Evolutionary conservation across 1,140 invertebrate genomes (phyloP), one percentile per base, ranked within the genome.

Genomic region (Bombus confusus): DNA sequence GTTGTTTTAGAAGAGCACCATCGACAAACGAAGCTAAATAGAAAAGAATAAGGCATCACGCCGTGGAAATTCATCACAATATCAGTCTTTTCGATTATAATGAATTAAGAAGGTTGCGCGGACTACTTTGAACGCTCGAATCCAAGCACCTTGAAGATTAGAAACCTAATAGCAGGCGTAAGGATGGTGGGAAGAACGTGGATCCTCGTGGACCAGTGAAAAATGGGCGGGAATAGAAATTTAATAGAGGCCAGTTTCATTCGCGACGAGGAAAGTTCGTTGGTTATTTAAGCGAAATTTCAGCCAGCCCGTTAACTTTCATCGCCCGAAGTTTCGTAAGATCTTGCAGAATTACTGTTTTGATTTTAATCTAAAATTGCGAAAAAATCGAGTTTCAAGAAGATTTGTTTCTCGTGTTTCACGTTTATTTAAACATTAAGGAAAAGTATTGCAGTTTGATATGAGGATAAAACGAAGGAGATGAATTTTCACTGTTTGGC

Each of bases 201-300:
- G 28, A n/a, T 39, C 34, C 12, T 9, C 1, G 34, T 9, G 13
- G 31, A 41, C 5, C 12, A 6, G 25, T 9, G 37, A 83, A 83
- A 83, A 47, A 75, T 66, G 34, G 72, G 9, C 28, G 41, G 15
- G 22, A 66, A 52, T 66, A 47, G 59, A 66, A 83, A 83, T 73
- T 82, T 73, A 59, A 82, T 73, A 74, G 52, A 31, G 31, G 25
- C 69, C 4, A 73, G 39, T 28, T 71, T 64, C 47, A 37, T 59
- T 37, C 15, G 37, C 47, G 47, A 31, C 28, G 12, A 72, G 57
- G n/a, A 43, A 82, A 75, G 71, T 75, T 75, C 57, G 18, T 47
- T n/a, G 39, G 18, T 82, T 82, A 75, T 82, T 82, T 62, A 82
- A 82, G 31, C 31, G 31, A 25, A 47, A 62, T 72, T 80, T 69